These are phyloP conservation scores for Apis dorsata DNA, from an alignment of 1,140 invertebrate species.

Conservation along the genomic window DNA sequence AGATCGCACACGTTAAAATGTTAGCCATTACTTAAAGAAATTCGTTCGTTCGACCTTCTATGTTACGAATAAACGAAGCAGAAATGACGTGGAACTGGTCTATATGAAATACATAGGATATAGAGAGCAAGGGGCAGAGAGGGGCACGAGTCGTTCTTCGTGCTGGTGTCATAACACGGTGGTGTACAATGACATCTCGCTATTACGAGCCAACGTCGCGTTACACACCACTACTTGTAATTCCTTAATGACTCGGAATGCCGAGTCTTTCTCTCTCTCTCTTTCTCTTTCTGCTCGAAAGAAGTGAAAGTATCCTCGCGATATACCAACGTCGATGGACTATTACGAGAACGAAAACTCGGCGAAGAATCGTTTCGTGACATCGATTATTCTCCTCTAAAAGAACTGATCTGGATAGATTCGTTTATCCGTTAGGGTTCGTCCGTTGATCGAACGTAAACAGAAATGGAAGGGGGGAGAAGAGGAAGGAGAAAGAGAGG, in stretches of 20 bases:
- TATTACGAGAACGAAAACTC: too few species aligned
- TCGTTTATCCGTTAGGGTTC: not conserved
- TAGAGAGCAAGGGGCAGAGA: conserved; percentile 21
- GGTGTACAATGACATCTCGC: conserved; percentile 53
- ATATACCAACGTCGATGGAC: conserved; percentile 1
- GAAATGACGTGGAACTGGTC: not conserved
- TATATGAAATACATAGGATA: conserved; percentile 1
- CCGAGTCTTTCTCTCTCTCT: not conserved
- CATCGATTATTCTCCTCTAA: too few species aligned
- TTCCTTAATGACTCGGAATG: conserved; percentile 63
- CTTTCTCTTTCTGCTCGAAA: conserved; percentile 30
- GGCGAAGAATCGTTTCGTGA: too few species aligned
- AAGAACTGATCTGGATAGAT: too few species aligned
- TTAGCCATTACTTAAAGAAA: too few species aligned
- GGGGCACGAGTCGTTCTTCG: conserved; percentile 9
- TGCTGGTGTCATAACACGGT: conserved; percentile 50
- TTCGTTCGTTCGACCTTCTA: too few species aligned
- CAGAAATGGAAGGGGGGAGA: too few species aligned
- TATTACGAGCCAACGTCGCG: conserved; percentile 37
- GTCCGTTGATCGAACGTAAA: not conserved
- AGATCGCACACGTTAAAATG: too few species aligned
- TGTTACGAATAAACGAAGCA: not conserved
- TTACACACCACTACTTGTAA: conserved; percentile 26
- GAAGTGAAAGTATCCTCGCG: conserved; percentile 62
- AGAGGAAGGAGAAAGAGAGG: too few species aligned